These are phyloP conservation scores for Cataglyphis altisquamis DNA, from an alignment of 2,888 invertebrate genomes.

Conservation along the genomic window DNA sequence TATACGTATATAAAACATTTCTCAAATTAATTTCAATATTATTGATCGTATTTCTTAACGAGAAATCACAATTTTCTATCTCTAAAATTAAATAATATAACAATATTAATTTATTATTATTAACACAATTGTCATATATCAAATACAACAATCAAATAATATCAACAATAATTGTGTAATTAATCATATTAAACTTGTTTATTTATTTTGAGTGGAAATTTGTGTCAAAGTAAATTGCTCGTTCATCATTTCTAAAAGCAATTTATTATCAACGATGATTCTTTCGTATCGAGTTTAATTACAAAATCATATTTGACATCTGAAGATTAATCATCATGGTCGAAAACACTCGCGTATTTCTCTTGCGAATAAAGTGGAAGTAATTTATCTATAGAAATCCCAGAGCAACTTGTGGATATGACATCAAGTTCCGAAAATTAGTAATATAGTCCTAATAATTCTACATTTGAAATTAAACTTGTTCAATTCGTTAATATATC, in stretches of 20 bases:
- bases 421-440: neutral
- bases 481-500: neutral
- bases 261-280: neutral
- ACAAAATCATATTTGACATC: neutral
- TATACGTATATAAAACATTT: neutral
- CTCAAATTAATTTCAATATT: neutral
- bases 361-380: neutral
- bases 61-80: neutral
- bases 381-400: neutral
- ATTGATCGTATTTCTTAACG: neutral
- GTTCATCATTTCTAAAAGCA: neutral
- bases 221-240: too few relatives aligned
- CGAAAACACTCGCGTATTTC: neutral
- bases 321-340: neutral
- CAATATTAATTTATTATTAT: neutral
- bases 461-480: neutral
- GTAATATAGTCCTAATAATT: neutral
- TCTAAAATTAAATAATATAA: neutral
- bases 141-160: neutral
- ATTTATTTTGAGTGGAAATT: neutral
- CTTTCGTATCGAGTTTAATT: conserved; percentile 14
- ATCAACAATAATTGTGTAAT: neutral
- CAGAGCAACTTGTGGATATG: neutral
- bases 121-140: neutral
- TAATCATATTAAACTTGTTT: neutral